phyloP scores from a whole-genome alignment of 2,888 invertebrate species.

The Auanema sp. region DNA sequence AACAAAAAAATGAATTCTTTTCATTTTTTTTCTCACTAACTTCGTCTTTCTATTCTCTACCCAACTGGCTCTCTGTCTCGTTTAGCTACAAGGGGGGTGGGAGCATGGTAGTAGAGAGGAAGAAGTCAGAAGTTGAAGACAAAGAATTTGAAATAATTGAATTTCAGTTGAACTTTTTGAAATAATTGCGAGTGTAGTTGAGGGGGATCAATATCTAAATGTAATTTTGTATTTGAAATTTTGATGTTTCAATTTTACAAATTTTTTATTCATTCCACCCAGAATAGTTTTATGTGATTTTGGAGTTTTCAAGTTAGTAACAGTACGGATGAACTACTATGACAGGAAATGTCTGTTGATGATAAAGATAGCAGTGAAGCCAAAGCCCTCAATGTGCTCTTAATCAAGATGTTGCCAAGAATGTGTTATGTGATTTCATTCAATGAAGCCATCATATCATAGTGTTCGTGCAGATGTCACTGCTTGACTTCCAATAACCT shows the following conservation, averaged over 20 bases:
- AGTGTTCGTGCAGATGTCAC: too few species aligned
- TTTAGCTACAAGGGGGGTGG: too few species aligned
- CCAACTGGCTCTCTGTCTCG: too few species aligned
- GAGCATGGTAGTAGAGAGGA: too few species aligned
- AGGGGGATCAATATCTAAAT: background rate
- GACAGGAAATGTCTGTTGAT: background rate
- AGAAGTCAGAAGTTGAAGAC: too few species aligned
- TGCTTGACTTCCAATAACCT: too few species aligned
- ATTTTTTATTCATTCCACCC: background rate
- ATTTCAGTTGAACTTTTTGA: background rate
- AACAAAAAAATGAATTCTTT: too few species aligned
- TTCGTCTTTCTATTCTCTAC: too few species aligned
- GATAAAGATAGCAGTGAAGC: background rate
- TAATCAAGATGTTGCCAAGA: background rate
- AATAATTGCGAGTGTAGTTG: constrained; percentile 1
- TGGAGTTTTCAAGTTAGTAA: background rate
- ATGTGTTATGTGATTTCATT: background rate
- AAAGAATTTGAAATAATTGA: background rate
- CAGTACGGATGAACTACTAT: too few species aligned
- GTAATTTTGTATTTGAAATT: background rate
- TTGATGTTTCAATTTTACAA: background rate
- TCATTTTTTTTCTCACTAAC: too few species aligned
- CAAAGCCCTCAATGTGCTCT: background rate
- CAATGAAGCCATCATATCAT: too few species aligned
- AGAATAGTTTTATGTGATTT: background rate